Percentiles rank a stretch among this genome's conserved stretches.
phyloP scores from a whole-genome alignment of 2,888 invertebrate genomes.

The Anoplius nigerrimus region DNA sequence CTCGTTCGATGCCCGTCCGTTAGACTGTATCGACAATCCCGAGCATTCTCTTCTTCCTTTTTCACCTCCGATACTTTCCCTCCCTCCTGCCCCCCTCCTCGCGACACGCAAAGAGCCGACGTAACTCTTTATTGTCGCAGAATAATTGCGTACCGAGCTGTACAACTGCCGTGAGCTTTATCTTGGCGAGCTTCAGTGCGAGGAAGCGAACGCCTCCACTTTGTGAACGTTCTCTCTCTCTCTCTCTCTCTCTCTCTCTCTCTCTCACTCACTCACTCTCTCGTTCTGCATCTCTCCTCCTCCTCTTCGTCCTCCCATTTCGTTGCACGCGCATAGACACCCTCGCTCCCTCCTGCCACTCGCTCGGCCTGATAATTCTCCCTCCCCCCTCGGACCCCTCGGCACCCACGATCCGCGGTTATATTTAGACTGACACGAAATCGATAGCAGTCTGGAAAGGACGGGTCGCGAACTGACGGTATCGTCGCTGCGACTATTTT shows the following conservation, averaged over 20 bases:
- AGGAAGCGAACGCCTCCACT: constrained; percentile 6
- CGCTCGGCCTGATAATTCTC: no score
- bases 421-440: constrained; percentile 9
- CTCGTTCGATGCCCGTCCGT: not conserved
- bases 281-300: no score
- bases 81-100: not conserved
- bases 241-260: not conserved
- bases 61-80: not conserved
- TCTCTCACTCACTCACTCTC: no score
- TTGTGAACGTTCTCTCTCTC: constrained; percentile 3
- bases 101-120: constrained; percentile 7
- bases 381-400: no score
- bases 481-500: constrained; percentile 6
- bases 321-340: no score
- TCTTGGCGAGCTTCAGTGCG: constrained; percentile 15
- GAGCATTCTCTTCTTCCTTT: not conserved
- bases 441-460: constrained; percentile 14
- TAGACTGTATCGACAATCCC: no score
- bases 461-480: constrained; percentile 14
- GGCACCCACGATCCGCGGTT: not conserved
- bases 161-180: constrained; percentile 9
- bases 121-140: constrained; percentile 17
- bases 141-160: constrained; percentile 19
- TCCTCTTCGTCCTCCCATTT: no score
- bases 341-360: no score